Conservation (phyloP, 2,797 vertebrate species). For the Scleropages formosus region DNA sequence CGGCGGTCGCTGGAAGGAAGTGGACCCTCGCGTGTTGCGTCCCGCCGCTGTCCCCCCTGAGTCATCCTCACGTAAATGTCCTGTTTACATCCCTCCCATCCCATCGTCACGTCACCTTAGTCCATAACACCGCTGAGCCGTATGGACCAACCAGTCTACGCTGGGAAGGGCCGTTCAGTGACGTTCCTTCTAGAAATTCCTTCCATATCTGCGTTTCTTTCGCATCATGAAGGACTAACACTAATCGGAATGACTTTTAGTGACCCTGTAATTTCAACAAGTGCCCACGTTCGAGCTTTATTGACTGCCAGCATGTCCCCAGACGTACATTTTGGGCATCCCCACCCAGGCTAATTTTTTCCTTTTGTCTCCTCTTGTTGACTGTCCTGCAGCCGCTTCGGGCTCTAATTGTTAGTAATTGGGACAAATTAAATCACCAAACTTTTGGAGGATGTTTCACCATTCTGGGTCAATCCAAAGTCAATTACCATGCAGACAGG, state of each 20-base stretch:
- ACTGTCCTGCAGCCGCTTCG: not conserved
- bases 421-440: constrained; percentile 26
- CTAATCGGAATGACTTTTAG: constrained; percentile 5
- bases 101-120: too few relatives aligned
- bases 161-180: not conserved
- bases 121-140: not conserved
- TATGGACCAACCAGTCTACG: not conserved
- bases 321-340: not conserved
- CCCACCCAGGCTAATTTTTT: not conserved
- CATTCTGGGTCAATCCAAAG: constrained; percentile 29
- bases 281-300: not conserved
- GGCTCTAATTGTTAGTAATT: constrained; percentile 33
- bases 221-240: not conserved
- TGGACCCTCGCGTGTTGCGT: not conserved
- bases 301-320: not conserved
- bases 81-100: not conserved
- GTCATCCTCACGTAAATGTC: not conserved
- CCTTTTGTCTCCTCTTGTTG: constrained; percentile 21
- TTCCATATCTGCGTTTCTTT: constrained; percentile 8
- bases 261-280: constrained; percentile 17
- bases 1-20: too few relatives aligned
- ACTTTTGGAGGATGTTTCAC: constrained; percentile 23
- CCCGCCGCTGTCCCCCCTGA: not conserved
- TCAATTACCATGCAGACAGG: constrained; percentile 17
- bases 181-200: not conserved